These are phyloP conservation scores for Zaprionus taronus DNA, from an alignment of 1,140 invertebrate species.

Conservation along the genomic window DNA sequence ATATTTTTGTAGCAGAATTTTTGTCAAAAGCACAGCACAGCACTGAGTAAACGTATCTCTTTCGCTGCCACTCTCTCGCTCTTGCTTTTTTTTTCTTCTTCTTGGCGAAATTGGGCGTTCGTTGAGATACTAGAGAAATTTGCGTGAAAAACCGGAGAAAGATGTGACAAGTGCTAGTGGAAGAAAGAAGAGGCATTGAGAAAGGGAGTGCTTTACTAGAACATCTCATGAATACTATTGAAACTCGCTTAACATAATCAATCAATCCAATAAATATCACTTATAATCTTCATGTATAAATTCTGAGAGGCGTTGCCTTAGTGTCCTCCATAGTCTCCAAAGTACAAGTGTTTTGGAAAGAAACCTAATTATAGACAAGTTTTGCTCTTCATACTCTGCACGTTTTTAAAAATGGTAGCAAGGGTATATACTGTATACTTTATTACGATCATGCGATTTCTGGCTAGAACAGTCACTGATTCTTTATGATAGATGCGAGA, in stretches of 20 bases:
- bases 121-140: conserved; percentile 7
- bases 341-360: conserved; percentile 49
- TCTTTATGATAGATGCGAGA: no score
- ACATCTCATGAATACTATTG: not conserved
- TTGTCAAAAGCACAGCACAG: conserved; percentile 70
- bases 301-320: not conserved
- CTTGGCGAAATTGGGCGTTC: not conserved
- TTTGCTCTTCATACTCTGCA: conserved; percentile 41
- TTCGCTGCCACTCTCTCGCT: conserved; percentile 35
- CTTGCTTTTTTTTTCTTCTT: not conserved
- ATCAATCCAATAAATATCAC: not conserved
- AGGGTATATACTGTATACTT: not conserved
- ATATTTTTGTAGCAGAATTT: conserved; percentile 75
- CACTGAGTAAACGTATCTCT: conserved; percentile 53
- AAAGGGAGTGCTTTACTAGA: not conserved
- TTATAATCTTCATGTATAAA: not conserved
- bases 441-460: no score
- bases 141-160: conserved; percentile 18
- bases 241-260: not conserved
- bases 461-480: no score
- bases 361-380: conserved; percentile 53
- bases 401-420: not conserved
- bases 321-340: conserved; percentile 2
- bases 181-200: not conserved
- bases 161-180: not conserved